These are phyloP conservation scores for Paratrypauchen microcephalus DNA, from an alignment of 2,797 vertebrate genomes.

Conservation along the genomic window DNA sequence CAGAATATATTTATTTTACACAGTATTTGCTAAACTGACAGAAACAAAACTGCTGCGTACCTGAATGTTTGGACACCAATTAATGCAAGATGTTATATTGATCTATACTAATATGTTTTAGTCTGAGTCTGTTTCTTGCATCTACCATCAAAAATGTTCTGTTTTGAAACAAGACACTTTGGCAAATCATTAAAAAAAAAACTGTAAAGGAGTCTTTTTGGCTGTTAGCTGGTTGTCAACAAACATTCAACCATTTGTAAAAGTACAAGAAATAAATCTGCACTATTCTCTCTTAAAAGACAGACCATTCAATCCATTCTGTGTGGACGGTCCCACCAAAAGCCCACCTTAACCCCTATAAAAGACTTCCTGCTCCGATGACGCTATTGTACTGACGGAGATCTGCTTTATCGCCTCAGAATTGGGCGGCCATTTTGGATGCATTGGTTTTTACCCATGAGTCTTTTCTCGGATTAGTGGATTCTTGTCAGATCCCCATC, in stretches of 20 bases:
- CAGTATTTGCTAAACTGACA: conserved; percentile 56
- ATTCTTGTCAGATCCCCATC: background rate
- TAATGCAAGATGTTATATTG: conserved; percentile 29
- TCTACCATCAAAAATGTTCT: background rate
- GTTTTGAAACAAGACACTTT: background rate
- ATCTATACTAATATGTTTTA: background rate
- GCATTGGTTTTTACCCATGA: conserved; percentile 42
- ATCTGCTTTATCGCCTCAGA: conserved; percentile 24
- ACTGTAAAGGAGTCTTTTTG: background rate
- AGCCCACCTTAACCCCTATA: conserved; percentile 43
- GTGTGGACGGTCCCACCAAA: conserved; percentile 37
- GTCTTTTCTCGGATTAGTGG: conserved; percentile 10
- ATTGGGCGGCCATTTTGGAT: conserved; percentile 49
- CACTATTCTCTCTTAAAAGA: conserved; percentile 19
- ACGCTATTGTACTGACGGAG: conserved; percentile 22
- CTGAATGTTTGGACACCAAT: conserved; percentile 11
- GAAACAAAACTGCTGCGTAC: too few relatives aligned
- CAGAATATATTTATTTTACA: conserved; percentile 40
- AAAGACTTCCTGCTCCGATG: conserved; percentile 18
- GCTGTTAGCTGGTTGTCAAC: conserved; percentile 16
- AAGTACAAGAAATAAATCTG: conserved; percentile 3
- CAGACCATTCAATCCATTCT: conserved; percentile 24
- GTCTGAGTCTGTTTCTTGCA: background rate
- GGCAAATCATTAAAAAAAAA: background rate
- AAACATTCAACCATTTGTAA: background rate